phyloP scores from a whole-genome alignment of 2,113 vertebrate species.

The Entelurus aequoreus region DNA sequence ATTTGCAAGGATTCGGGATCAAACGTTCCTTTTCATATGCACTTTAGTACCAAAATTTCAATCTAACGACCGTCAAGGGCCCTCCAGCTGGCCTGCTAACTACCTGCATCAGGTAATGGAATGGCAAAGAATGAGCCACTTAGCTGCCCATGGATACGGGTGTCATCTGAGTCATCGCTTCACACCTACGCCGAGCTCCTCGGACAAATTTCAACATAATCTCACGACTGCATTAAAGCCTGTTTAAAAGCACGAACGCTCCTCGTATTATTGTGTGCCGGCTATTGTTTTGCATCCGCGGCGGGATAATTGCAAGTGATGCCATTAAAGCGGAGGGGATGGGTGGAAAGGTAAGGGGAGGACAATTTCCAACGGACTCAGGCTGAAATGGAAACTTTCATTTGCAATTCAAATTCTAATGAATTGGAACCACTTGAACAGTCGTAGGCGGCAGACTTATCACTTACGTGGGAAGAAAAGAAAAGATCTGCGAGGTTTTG shows the following conservation, averaged over 20 bases:
- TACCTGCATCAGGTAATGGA: conserved; percentile 29
- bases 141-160: conserved; percentile 53
- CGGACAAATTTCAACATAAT: conserved; percentile 50
- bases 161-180: conserved; percentile 60
- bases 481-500: background rate
- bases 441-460: conserved; percentile 2
- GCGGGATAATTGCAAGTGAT: conserved; percentile 50
- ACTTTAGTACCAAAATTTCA: conserved; percentile 18
- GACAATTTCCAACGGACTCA: conserved; percentile 35
- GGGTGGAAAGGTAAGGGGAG: background rate
- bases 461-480: conserved; percentile 2
- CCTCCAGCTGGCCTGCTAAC: conserved; percentile 20
- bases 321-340: conserved; percentile 38
- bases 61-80: conserved; percentile 28
- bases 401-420: conserved; percentile 53
- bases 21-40: conserved; percentile 6
- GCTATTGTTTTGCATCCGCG: conserved; percentile 50
- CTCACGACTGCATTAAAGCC: conserved; percentile 60
- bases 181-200: conserved; percentile 55
- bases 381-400: conserved; percentile 49
- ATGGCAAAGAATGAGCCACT: conserved; percentile 55
- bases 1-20: conserved; percentile 8
- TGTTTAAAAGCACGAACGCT: conserved; percentile 56
- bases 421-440: conserved; percentile 8
- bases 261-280: conserved; percentile 45